Evolutionary conservation across 2,888 invertebrate genomes (phyloP).

Genomic region (Villa cingulata): DNA sequence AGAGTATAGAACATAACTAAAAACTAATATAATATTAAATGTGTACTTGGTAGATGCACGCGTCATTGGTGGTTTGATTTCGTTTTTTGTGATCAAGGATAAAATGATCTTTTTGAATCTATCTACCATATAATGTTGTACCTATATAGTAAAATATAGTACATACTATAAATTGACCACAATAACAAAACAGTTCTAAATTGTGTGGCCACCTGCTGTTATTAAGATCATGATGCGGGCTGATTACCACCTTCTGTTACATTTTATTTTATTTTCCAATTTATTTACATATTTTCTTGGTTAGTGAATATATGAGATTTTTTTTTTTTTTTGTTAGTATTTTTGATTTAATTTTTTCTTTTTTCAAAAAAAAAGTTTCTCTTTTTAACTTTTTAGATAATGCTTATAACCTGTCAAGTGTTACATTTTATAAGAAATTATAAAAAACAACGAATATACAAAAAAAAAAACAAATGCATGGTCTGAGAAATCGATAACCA

Average conservation of each 20-base stretch:
- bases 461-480: background rate
- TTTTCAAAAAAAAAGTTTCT: no score
- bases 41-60: background rate
- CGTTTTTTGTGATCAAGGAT: background rate
- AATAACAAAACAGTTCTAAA: conserved; percentile 4
- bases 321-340: no score
- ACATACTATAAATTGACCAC: background rate
- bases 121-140: no score
- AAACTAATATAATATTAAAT: no score
- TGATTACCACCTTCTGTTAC: conserved; percentile 6
- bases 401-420: background rate
- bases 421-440: background rate
- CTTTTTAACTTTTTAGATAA: background rate
- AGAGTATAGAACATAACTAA: no score
- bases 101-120: background rate
- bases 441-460: no score
- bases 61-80: background rate
- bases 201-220: conserved; percentile 7
- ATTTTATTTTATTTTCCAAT: background rate
- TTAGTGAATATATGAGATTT: no score
- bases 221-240: conserved; percentile 9
- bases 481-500: conserved; percentile 8
- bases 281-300: no score
- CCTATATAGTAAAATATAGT: no score
- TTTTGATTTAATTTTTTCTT: no score